Base-by-base conservation (phyloP, 2,113 vertebrate species). In the Mobula hypostoma region DNA sequence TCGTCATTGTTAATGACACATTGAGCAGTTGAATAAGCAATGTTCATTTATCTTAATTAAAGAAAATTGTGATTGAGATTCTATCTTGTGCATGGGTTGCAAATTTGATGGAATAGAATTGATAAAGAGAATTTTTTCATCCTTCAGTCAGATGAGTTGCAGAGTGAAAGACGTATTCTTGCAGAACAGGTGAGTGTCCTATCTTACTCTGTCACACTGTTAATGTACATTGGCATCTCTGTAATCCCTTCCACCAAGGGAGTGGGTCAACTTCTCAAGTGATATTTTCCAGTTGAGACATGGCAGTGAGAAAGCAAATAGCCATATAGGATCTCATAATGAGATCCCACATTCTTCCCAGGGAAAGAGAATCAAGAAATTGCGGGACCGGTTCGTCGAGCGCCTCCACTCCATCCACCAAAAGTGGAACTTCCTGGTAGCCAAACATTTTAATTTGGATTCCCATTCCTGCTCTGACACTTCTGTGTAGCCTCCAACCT, bases 31-130 rank as follows among this genome's bases (percentile, higher is more conserved):
- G 95, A 97, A 94, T 96, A 96, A 97, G 96, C 95, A 96, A 92
- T 19, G 85, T 94, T 95, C 94, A 96, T 97, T 97, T 96, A 95
- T 97, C 97, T 97, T 97, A 96, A 97, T 97, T 97, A 97, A 96
- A 95, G 95, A 95, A 97, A 36, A 94, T 96, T 95, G 96, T 96
- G 96, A 97, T 97, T 95, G 97, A 96, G 95, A 95, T 94, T 94
- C 94, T 94, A 70, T 94, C 95, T 96, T 76, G 95, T 94, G 95
- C 83, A 95, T 56, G 95, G 56, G 95, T 87, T 94, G 94, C 94
- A 29, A 95, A 94, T 94, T 96, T 96, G 95, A 95, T 66, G n/a
- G 29, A 90, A 90, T 66, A 29, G 19, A 90, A n/a, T 90, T n/a
- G 85, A 19, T 66, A 66, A 90, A 66, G 63, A 6, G 29, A 48